These are phyloP conservation scores for Lasioglossum albipes DNA, from an alignment of 1,140 invertebrate species.

Conservation along the genomic window DNA sequence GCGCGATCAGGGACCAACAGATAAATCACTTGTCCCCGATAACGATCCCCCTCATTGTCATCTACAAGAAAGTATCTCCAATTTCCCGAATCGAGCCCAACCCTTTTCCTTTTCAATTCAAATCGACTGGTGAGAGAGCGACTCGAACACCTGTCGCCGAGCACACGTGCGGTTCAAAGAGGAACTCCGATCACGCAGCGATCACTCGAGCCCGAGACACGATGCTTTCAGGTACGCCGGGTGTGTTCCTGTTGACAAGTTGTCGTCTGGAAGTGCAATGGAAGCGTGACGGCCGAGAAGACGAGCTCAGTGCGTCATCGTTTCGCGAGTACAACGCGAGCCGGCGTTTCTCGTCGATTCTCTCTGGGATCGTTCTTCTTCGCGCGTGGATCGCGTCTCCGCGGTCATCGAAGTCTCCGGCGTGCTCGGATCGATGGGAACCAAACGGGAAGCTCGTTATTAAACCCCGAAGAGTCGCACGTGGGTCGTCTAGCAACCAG, in stretches of 20 bases:
- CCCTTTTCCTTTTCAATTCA: conserved; percentile 6
- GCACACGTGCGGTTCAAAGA: no score
- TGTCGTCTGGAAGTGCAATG: conserved; percentile 6
- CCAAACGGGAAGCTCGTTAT: neutral
- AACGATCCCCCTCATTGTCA: conserved; percentile 22
- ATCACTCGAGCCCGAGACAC: neutral
- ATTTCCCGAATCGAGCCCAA: conserved; percentile 22
- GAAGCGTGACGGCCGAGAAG: neutral
- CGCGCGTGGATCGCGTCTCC: conserved; percentile 23
- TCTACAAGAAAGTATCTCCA: neutral
- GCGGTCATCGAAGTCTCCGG: conserved; percentile 60
- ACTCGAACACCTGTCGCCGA: neutral
- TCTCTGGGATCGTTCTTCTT: neutral
- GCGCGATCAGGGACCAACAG: neutral
- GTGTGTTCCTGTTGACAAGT: neutral
- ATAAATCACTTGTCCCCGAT: conserved; percentile 36
- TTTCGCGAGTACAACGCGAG: no score
- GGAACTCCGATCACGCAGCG: neutral
- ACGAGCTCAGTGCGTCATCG: neutral
- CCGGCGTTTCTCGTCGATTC: no score
- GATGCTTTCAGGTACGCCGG: conserved; percentile 33
- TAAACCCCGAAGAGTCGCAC: conserved; percentile 22
- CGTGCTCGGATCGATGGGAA: no score
- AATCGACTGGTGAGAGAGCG: neutral
- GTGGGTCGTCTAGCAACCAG: neutral